Base-by-base conservation (phyloP, 2,888 invertebrate genomes). In the Xestobium rufovillosum region DNA sequence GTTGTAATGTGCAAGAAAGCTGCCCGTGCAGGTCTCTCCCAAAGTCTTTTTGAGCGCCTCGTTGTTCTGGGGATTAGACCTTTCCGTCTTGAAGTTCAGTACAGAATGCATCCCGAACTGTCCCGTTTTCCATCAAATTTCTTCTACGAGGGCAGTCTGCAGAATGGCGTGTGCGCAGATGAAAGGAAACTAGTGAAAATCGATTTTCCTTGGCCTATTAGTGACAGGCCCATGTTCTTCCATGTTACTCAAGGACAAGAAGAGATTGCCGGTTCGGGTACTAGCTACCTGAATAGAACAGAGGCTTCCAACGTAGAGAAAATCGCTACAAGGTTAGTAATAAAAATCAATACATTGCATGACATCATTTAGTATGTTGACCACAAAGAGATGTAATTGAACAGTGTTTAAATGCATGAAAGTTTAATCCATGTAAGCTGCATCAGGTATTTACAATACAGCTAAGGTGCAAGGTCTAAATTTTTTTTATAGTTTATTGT, bases 1-100 rank as follows among this genome's bases (percentile, higher is more conserved):
- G 97, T 98, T 1, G 97, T 98, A 1, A 96, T 97, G 95, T 97
- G 96, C 70, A 97, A 97, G 66, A 95, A 96, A 62, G 97, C 98
- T 0, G 94, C 96, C 0, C 78, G 89, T 35, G 97, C 98, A 1
- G 98, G 98, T 1, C 76, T 99, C 13, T 91, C 91, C 0, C 97
- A 97, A 65, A 95, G 95, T 34, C 73, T 98, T 41, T 98, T 99
- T 65, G 98, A 98, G 62, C 76, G 98, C 3, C 72, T 99, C 1
- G 97, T 99, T 0, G 94, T 98, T 0, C 75, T 98, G 3, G 97
- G 97, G 4, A 97, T 96, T 51, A 76, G 96, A 14, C 98, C 98
- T 0, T 94, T 97, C 66, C 80, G 97, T 0, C 73, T 98, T 26
- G 96, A 97, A 64, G 92, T 94, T 0, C 98, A 98, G 60, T 98